These are phyloP conservation scores for Himalopsyche kuldschensis DNA, from an alignment of 2,888 invertebrate species.

Conservation along the genomic window DNA sequence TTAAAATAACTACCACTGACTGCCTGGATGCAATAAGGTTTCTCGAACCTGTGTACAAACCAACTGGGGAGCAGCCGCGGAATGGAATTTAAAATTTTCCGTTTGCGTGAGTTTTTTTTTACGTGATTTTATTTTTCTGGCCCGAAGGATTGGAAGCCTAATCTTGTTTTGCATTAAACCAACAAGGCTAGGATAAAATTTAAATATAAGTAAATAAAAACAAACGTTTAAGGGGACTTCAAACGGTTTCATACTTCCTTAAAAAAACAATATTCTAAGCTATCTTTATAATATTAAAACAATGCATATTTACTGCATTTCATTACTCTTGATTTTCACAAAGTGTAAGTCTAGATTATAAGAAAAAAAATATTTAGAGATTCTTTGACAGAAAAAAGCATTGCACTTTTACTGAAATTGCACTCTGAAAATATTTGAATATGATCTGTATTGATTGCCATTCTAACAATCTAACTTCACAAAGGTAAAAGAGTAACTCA, in stretches of 20 bases:
- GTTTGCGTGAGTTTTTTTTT: conserved; percentile 13
- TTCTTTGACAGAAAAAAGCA: too few relatives aligned
- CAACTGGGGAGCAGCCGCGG: conserved; percentile 6
- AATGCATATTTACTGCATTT: too few relatives aligned
- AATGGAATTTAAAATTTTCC: conserved; percentile 35
- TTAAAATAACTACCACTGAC: background rate
- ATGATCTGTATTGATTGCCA: too few relatives aligned
- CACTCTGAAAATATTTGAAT: too few relatives aligned
- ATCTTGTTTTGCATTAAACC: conserved; percentile 12
- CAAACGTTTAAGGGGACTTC: background rate
- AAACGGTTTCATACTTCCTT: background rate
- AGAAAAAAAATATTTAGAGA: too few relatives aligned
- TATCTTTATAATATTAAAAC: too few relatives aligned
- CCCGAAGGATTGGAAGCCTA: conserved; percentile 6
- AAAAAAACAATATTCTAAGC: too few relatives aligned
- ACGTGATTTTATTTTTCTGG: background rate
- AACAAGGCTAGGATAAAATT: background rate
- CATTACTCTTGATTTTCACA: too few relatives aligned
- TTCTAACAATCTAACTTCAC: too few relatives aligned
- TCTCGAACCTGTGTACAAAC: background rate
- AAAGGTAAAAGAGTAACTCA: too few relatives aligned
- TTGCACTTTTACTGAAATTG: too few relatives aligned
- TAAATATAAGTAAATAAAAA: background rate
- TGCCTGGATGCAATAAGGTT: conserved; percentile 9
- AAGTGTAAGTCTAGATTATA: too few relatives aligned